These are phyloP conservation scores for Timema podura DNA, from an alignment of 2,888 invertebrate genomes.

Conservation along the genomic window DNA sequence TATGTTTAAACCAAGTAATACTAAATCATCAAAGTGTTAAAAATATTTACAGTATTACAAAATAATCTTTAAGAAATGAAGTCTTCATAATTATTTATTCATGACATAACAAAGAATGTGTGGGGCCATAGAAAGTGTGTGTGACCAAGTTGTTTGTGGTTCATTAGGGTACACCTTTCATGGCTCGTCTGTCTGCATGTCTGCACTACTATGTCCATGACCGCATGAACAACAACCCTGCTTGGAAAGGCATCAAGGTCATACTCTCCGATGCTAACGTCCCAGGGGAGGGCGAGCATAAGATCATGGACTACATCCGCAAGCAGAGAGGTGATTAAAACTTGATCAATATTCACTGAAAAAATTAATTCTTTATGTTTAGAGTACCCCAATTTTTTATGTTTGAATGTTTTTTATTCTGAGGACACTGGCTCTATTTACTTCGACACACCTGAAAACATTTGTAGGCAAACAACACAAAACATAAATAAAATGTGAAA, in stretches of 20 bases:
- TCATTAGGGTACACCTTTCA: slow-evolving; percentile 86
- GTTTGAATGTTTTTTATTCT: no score
- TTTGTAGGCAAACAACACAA: no score
- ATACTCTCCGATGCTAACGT: slow-evolving; percentile 99
- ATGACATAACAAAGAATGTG: no score
- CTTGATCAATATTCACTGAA: background rate
- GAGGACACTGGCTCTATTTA: no score
- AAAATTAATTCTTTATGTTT: slow-evolving; percentile 8
- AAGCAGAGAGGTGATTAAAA: slow-evolving; percentile 77
- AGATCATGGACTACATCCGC: slow-evolving; percentile 99
- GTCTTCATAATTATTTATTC: no score
- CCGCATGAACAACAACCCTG: slow-evolving; percentile 86
- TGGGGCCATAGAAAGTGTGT: no score
- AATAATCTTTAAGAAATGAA: no score
- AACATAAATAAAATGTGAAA: no score
- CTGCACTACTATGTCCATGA: slow-evolving; percentile 81
- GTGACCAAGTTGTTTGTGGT: background rate
- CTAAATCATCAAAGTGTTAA: no score
- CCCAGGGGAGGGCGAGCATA: slow-evolving; percentile 97
- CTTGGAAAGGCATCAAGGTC: slow-evolving; percentile 90
- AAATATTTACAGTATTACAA: no score
- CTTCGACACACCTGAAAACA: no score
- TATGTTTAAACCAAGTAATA: no score
- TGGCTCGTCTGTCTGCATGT: slow-evolving; percentile 84
- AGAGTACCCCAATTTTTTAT: slow-evolving; percentile 9